Percentiles rank a stretch among this genome's conserved stretches.
phyloP scores from a whole-genome alignment of 2,113 vertebrate species.

The Limanda limanda region DNA sequence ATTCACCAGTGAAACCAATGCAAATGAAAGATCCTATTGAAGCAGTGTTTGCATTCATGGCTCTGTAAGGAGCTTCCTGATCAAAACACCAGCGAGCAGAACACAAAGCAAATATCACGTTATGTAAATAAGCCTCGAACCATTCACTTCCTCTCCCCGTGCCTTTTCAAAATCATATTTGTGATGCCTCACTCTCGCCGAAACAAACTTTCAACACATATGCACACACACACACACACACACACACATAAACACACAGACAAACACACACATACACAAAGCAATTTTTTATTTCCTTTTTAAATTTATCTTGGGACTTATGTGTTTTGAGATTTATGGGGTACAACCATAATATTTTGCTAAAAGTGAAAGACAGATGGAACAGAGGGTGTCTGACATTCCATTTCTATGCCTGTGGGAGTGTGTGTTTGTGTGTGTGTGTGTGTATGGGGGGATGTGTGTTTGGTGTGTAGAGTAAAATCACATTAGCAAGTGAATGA shows the following conservation, averaged over 20 bases:
- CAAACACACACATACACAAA: not conserved
- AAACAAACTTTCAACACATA: constrained; percentile 34
- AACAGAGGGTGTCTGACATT: constrained; percentile 25
- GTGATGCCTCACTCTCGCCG: constrained; percentile 13
- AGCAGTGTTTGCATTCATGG: not conserved
- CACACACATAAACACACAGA: not conserved
- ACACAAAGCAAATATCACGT: constrained; percentile 10
- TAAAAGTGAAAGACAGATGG: constrained; percentile 29
- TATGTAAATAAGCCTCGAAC: constrained; percentile 24
- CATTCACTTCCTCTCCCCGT: not conserved
- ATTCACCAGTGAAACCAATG: not conserved
- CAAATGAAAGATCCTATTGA: not conserved
- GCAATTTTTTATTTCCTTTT: constrained; percentile 1
- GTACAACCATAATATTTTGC: constrained; percentile 39
- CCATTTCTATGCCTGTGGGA: constrained; percentile 18
- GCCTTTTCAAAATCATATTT: constrained; percentile 31
- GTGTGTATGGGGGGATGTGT: not conserved
- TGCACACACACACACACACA: not conserved
- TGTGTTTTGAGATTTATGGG: constrained; percentile 49
- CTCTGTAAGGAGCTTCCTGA: not conserved
- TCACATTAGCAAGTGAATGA: constrained; percentile 61
- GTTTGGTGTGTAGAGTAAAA: constrained; percentile 27
- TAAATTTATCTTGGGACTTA: constrained; percentile 34
- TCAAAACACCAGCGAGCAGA: constrained; percentile 1
- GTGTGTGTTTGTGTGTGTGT: not conserved